Evolutionary conservation across 2,113 vertebrate genomes (phyloP), one percentile per base, ranked within the genome.

Genomic region (Heloderma charlesbogerti): DNA sequence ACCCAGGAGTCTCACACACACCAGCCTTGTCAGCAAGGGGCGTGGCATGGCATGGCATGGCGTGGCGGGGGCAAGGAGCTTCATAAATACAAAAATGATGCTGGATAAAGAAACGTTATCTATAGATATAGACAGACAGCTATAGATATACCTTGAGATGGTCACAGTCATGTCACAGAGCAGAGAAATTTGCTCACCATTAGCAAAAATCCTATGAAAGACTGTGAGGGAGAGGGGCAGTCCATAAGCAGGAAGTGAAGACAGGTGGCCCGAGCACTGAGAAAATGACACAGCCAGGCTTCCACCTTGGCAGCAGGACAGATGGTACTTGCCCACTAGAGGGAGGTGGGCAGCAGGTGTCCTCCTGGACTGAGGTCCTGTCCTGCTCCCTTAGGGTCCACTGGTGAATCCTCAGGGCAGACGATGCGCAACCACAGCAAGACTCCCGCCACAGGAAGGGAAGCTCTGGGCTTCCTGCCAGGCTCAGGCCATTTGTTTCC

Each of bases 171-270:
- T 96, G 89, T 91, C 96, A 97, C 96, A 97, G 95, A 96, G 96
- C 86, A 90, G 94, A 96, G 95, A 95, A 94, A 94, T 95, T 93
- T 95, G 97, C 98, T 98, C 98, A 98, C 98, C 98, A 98, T 98
- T 98, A 98, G 98, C 98, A 98, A 98, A 98, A 97, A 98, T 98
- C 98, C 98, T 98, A 98, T 98, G 98, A 98, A 98, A 98, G 97
- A 98, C 98, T 98, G 98, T 97, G 37, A 81, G 67, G 71, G 79
- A 88, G 25, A 86, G 83, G 80, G 75, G 89, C 97, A 97, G 97
- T 98, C 97, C 97, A 97, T 98, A 96, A 98, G 98, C 96, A 96
- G 98, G 97, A 97, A 98, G 97, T 96, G 97, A 98, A 98, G 97
- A 95, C 3, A 97, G 97, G 97, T 92, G 97, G 96, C 97, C 96